phyloP scores from a whole-genome alignment of 2,797 vertebrate genomes.

The Sardinella longiceps region DNA sequence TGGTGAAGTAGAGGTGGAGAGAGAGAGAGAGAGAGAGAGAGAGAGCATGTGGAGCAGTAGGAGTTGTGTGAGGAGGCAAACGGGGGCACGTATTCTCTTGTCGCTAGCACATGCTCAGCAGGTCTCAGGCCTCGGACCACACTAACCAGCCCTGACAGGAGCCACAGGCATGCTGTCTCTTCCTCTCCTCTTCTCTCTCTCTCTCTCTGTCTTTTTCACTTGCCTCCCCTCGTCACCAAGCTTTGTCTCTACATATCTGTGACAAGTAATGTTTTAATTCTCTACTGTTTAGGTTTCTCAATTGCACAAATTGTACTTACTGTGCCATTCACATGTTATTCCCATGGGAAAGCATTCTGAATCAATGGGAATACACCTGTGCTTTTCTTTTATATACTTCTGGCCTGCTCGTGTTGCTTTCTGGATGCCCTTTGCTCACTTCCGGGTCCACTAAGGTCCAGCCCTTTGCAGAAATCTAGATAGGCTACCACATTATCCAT shows the following conservation, averaged over 20 bases:
- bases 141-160: constrained; percentile 49
- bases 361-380: no score
- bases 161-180: constrained; percentile 33
- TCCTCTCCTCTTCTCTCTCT: not conserved
- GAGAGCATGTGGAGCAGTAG: not conserved
- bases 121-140: constrained; percentile 28
- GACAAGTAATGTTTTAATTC: not conserved
- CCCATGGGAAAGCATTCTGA: no score
- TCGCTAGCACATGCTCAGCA: constrained; percentile 40
- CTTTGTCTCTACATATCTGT: not conserved
- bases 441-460: no score
- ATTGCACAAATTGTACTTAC: not conserved
- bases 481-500: no score
- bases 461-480: no score
- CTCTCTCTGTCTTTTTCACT: not conserved
- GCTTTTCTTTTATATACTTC: no score
- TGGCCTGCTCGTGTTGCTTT: no score
- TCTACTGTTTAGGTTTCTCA: not conserved
- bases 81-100: constrained; percentile 43
- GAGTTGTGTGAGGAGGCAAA: constrained; percentile 35
- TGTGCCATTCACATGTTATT: not conserved
- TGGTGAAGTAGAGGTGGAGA: not conserved
- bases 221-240: constrained; percentile 52
- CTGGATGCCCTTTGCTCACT: no score
- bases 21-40: not conserved